Percentiles rank a stretch among this genome's conserved stretches.
Evolutionary conservation across 37 sponge, comb jelly and placozoan genomes (phyloP).

Genomic region (Chondrosia reniformis): DNA sequence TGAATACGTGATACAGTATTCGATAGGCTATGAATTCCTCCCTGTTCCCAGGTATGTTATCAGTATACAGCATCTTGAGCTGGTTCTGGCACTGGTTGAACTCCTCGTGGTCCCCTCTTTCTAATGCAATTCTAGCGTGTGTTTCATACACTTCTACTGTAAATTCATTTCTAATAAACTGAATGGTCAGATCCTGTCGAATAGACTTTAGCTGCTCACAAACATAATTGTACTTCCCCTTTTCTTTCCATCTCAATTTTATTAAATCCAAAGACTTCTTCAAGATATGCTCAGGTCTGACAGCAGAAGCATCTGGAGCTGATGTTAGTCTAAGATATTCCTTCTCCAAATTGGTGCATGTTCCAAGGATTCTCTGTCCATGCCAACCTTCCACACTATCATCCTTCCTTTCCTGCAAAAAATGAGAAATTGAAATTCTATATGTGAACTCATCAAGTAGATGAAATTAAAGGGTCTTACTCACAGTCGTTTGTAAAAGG

Average conservation of each 20-base stretch:
- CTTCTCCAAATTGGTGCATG: slow-evolving; percentile 85
- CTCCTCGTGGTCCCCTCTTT: slow-evolving; percentile 89
- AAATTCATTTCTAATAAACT: slow-evolving; percentile 84
- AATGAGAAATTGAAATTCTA: not conserved
- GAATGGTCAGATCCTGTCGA: slow-evolving; percentile 95
- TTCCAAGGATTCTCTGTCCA: slow-evolving; percentile 69
- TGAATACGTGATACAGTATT: slow-evolving; percentile 87
- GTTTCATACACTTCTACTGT: slow-evolving; percentile 96
- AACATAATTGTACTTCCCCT: slow-evolving; percentile 66
- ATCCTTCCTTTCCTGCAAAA: slow-evolving; percentile 18
- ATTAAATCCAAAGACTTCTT: slow-evolving; percentile 64
- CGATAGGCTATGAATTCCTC: slow-evolving; percentile 92
- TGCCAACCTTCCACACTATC: slow-evolving; percentile 56
- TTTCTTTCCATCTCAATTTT: slow-evolving; percentile 56
- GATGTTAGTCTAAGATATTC: slow-evolving; percentile 96
- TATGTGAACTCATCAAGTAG: not conserved
- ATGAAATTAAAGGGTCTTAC: not conserved
- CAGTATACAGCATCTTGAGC: slow-evolving; percentile 79
- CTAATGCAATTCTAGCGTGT: slow-evolving; percentile 92
- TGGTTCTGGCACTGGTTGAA: slow-evolving; percentile 98
- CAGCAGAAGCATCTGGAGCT: slow-evolving; percentile 82
- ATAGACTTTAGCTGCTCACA: slow-evolving; percentile 99
- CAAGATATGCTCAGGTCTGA: slow-evolving; percentile 77
- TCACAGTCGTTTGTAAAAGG: slow-evolving; percentile 41
- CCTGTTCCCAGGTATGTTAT: slow-evolving; percentile 39